Evolutionary conservation across 2,888 invertebrate species (phyloP).

Genomic region (Tenthredo livida): DNA sequence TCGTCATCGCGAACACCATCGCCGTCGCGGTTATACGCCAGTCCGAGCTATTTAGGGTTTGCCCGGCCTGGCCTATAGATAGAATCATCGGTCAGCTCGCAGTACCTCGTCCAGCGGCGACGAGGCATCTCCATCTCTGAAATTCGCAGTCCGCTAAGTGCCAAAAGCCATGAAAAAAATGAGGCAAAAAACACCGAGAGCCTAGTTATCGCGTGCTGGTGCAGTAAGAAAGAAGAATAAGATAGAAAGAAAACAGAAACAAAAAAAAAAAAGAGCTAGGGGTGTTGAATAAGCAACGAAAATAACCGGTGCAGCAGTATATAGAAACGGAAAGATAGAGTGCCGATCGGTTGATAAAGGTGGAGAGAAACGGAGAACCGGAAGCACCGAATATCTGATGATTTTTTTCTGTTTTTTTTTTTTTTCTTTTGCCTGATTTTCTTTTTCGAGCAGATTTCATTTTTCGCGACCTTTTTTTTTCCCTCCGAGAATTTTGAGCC

Average conservation of each 20-base stretch:
- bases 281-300: neutral
- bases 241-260: neutral
- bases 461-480: neutral
- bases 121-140: constrained; percentile 50
- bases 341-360: neutral
- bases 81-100: constrained; percentile 66
- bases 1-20: constrained; percentile 52
- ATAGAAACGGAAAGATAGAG: neutral
- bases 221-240: neutral
- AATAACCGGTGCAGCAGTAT: constrained; percentile 7
- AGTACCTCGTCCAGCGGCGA: constrained; percentile 53
- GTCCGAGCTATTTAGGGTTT: constrained; percentile 75
- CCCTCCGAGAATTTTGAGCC: neutral
- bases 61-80: constrained; percentile 76
- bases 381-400: neutral
- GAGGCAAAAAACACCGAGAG: constrained; percentile 19
- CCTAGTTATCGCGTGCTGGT: constrained; percentile 9
- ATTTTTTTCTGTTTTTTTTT: neutral
- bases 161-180: constrained; percentile 40
- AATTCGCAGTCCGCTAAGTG: constrained; percentile 30
- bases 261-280: neutral
- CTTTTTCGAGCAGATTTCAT: neutral
- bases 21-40: constrained; percentile 35
- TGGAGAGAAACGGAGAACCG: neutral
- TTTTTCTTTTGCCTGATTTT: neutral